Evolutionary conservation across 2,113 vertebrate species (phyloP), one percentile per base, ranked within the genome.

Genomic region (Upupa epops): DNA sequence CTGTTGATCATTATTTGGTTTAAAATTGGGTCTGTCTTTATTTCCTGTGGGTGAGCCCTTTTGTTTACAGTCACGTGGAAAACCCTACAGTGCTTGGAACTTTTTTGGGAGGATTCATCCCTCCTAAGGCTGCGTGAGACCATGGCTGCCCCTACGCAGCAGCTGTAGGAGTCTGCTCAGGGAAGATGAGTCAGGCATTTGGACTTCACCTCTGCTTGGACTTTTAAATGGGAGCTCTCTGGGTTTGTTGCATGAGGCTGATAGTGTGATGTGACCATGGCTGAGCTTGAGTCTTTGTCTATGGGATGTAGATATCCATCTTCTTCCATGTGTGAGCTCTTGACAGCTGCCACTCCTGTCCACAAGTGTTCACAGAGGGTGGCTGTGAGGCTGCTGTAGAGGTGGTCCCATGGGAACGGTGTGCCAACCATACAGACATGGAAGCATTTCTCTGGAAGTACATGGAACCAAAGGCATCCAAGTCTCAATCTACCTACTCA

Each of bases 141-240:
- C 31, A 2, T 3, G 28, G 11, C 45, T 29, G 60, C 21, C 21
- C 71, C 79, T 1, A 0, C 25, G 45, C n/a, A 16, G 48, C 5
- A n/a, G 10, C 20, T 0, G 0, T 26, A 2, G 2, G 17, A 4
- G 0, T 73, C 52, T 40, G 40, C 63, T 75, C 16, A 8, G 66
- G 32, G 32, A 49, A 18, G 34, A n/a, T 16, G 32, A 59, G 34
- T 37, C 60, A 48, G 52, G 48, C 0, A 4, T 8, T 75, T 9
- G 46, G 65, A 31, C 18, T 72, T 46, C 52, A 52, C 3, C 20
- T 11, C 9, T 75, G 54, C 40, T n/a, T 63, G 87, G 59, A n/a
- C 63, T 61, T 49, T 18, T 25, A 4, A 56, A 22, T 2, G 3
- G 52, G 21, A 63, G 21, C 29, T 77, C 46, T 42, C 15, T 42